Percentiles rank a stretch among this genome's conserved stretches.
phyloP scores from a whole-genome alignment of 2,113 vertebrate species.

The Anseranas semipalmata region DNA sequence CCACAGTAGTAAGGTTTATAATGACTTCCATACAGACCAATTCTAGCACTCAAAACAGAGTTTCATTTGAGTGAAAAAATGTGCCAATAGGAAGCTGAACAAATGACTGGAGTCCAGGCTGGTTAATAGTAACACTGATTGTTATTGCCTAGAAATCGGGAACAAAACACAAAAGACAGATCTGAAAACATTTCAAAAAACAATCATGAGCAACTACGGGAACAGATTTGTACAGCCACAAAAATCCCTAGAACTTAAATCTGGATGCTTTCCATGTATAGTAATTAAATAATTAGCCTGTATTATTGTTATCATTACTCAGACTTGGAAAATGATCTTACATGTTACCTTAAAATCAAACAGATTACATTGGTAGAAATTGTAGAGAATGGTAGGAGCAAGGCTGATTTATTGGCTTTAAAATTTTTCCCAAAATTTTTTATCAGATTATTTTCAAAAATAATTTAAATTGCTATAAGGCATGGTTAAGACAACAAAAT shows the following conservation, averaged over 20 bases:
- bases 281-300: background rate
- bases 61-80: background rate
- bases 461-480: background rate
- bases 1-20: background rate
- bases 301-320: background rate
- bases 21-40: background rate
- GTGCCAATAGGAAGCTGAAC: background rate
- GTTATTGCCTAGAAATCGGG: background rate
- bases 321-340: background rate
- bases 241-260: background rate
- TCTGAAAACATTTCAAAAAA: background rate
- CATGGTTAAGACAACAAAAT: background rate
- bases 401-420: background rate
- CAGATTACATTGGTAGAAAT: background rate
- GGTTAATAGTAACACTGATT: background rate
- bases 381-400: background rate
- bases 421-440: fast-evolving
- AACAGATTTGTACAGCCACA: background rate
- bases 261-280: background rate
- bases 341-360: background rate
- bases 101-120: background rate
- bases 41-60: background rate
- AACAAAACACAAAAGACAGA: background rate
- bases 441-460: background rate
- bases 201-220: background rate